Base-by-base conservation (phyloP, 2,797 vertebrate species). In the Xenentodon cancila region DNA sequence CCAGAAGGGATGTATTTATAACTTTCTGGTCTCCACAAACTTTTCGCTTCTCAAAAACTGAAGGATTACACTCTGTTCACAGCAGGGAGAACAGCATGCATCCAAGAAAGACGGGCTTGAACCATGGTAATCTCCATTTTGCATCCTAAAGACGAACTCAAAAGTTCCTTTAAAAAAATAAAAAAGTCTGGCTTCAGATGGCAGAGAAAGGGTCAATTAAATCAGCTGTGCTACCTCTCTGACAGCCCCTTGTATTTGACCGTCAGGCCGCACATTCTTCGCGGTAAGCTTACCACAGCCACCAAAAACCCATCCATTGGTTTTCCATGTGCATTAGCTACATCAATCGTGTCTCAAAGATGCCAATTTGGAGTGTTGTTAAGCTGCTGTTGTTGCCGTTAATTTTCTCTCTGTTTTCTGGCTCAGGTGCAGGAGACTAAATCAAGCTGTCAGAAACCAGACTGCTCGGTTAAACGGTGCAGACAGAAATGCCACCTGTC, bases 401-500 rank as follows among this genome's bases (percentile, higher is more conserved):
- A 62, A 77, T 84, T 85, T 78, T 76, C 58, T 56, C 53, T 66
- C 64, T 79, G 58, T 80, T 81, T 82, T 67, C 74, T 88, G 77
- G 83, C 84, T 87, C 72, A 69, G 71, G 84, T 85, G 80, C 69
- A 75, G 71, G 73, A 79, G 71, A 75, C 84, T 91, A 91, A 91
- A 92, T 91, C 84, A 91, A 90, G 79, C 81, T 92, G 89, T 92
- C 90, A 90, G 81, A 80, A 84, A 86, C 78, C 88, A 89, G 84
- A 90, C 84, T 88, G 85, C 83, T 83, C 77, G 77, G 80, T 82
- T 91, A 87, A 90, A 88, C 67, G 68, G 85, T 83, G 77, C 87
- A 84, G 80, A 73, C 90, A 88, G 86, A 91, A 92, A 89, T 85
- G 77, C 87, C 88, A 91, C 90, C 88, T 92, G 89, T 89, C 84